phyloP scores from a whole-genome alignment of 2,113 vertebrate species.

The Fregata magnificens region DNA sequence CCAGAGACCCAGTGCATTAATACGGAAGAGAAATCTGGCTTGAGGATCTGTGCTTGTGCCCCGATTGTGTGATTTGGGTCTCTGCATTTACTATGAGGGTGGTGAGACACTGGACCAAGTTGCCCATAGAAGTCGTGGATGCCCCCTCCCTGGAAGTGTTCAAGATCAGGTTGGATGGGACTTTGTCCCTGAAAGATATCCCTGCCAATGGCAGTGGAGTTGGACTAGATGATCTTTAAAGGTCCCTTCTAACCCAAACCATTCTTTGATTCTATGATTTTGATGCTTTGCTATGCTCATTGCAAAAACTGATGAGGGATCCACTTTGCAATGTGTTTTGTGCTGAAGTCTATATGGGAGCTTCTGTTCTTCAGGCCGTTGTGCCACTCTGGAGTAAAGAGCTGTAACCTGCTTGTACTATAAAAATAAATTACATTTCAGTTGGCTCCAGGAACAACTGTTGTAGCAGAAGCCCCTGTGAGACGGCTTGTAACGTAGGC shows the following conservation, averaged over 20 bases:
- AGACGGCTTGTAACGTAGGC: neutral
- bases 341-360: neutral
- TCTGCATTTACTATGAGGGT: neutral
- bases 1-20: neutral
- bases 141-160: neutral
- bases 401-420: neutral
- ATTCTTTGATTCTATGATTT: neutral
- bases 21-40: neutral
- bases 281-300: neutral
- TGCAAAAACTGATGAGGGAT: neutral
- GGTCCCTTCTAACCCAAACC: neutral
- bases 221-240: neutral
- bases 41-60: neutral
- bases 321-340: neutral
- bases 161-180: neutral
- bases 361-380: neutral
- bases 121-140: neutral
- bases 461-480: neutral
- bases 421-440: neutral
- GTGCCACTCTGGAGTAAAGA: neutral
- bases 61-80: fast-evolving
- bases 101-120: neutral
- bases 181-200: neutral
- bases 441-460: neutral
- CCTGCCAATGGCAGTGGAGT: fast-evolving